Evolutionary conservation across 1,140 invertebrate genomes (phyloP), one percentile per base, ranked within the genome.

Genomic region (Drosophila grimshawi): DNA sequence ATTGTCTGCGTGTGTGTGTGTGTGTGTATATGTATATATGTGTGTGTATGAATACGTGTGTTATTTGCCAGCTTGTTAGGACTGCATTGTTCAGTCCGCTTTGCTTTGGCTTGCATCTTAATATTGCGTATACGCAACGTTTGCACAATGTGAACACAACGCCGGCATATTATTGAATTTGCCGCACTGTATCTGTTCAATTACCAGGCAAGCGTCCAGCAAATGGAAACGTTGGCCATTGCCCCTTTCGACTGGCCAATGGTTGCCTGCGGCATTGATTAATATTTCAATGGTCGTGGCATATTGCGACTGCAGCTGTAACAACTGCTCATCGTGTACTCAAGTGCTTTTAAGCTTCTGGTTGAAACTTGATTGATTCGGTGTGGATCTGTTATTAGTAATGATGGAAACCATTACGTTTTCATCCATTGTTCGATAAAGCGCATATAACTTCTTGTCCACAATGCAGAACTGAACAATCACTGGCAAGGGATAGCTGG

Each of bases 251-350:
- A 75, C 59, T 53, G 37, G 32, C 11, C 70, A 41, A 10, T 37
- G n/a, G 11, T 30, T 27, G 46, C 49, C 37, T 35, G 66, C 10
- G 52, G 55, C 69, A 86, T 69, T 86, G 79, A 86, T 88, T 88
- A 82, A 86, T 88, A 71, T 68, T 76, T 46, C 71, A 86, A 33
- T 35, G 39, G 61, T 46, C 41, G 33, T 39, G 39, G 57, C 62
- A 67, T 73, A 57, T 46, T 43, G 35, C 57, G 30, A n/a, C 33
- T 46, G 10, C 27, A 30, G 30, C 8, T 56, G 59, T 5, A 37
- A 43, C 39, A 43, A 41, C 43, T 43, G n/a, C 41, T 43, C 43
- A 35, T 33, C 7, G 29, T 41, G 65, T n/a, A 48, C 33, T 29
- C 46, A 51, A 41, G 46, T 62, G 48, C 37, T 46, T 62, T 29